These are phyloP conservation scores for Cephus spinipes DNA, from an alignment of 2,888 invertebrate genomes.

Conservation along the genomic window DNA sequence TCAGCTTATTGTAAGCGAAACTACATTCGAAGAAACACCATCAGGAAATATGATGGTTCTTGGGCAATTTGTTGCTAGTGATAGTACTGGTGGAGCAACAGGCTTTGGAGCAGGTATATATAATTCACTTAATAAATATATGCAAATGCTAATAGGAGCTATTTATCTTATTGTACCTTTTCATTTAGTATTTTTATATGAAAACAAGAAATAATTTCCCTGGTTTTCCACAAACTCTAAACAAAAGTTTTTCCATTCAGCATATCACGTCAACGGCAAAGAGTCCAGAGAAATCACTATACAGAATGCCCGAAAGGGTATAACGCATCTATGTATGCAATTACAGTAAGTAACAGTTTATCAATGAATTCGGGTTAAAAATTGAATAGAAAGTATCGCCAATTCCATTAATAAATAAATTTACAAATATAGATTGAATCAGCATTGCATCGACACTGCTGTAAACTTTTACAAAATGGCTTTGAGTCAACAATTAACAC, in stretches of 20 bases:
- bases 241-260: slow-evolving; percentile 61
- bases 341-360: slow-evolving; percentile 68
- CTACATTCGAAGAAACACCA: slow-evolving; percentile 94
- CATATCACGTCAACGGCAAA: slow-evolving; percentile 84
- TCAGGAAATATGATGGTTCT: slow-evolving; percentile 89
- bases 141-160: neutral
- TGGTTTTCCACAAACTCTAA: no score
- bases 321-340: slow-evolving; percentile 87
- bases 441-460: slow-evolving; percentile 93
- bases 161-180: neutral
- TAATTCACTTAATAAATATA: neutral
- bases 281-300: slow-evolving; percentile 95
- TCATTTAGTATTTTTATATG: neutral
- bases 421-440: slow-evolving; percentile 74
- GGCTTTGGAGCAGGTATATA: slow-evolving; percentile 80
- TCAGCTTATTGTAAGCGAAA: slow-evolving; percentile 95
- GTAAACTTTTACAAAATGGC: slow-evolving; percentile 96
- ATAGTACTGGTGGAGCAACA: slow-evolving; percentile 86
- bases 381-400: neutral
- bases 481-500: slow-evolving; percentile 83
- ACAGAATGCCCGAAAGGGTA: slow-evolving; percentile 87
- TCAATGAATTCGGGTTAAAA: neutral
- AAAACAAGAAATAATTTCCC: no score
- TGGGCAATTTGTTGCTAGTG: slow-evolving; percentile 93
- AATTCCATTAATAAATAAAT: neutral